Percentiles rank a stretch among this genome's conserved stretches.
phyloP scores from a whole-genome alignment of 2,113 vertebrate species.

The Oostethus manadensis region DNA sequence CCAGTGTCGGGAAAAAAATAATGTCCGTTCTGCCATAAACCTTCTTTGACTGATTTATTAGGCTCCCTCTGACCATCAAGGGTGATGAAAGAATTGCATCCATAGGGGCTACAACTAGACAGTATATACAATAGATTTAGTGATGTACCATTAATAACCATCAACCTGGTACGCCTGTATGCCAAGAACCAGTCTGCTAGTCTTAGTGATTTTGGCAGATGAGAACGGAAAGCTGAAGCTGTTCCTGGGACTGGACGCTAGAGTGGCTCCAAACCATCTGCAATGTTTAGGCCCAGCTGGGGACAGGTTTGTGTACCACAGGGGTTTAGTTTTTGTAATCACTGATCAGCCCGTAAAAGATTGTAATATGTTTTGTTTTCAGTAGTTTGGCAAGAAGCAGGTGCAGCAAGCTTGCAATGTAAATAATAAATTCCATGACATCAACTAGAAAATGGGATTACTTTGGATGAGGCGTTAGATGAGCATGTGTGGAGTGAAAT shows the following conservation, averaged over 20 bases:
- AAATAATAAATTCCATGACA: conserved; percentile 33
- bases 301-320: conserved; percentile 2
- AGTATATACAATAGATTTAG: conserved; percentile 24
- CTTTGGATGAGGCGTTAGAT: conserved; percentile 35
- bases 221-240: conserved; percentile 24
- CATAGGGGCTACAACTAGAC: conserved; percentile 23
- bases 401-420: conserved; percentile 18
- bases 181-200: conserved; percentile 48
- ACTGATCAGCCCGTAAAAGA: conserved; percentile 3
- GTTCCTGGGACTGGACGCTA: background rate
- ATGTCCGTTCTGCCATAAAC: conserved; percentile 46
- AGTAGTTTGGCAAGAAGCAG: conserved; percentile 12
- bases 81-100: conserved; percentile 50
- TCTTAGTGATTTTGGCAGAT: conserved; percentile 41
- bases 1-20: conserved; percentile 39
- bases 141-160: conserved; percentile 26
- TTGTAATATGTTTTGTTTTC: background rate
- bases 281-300: conserved; percentile 4
- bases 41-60: conserved; percentile 40
- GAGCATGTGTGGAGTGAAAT: conserved; percentile 48
- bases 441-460: conserved; percentile 24
- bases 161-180: conserved; percentile 20
- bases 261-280: conserved; percentile 19
- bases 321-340: conserved; percentile 14
- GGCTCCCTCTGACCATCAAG: conserved; percentile 23